phyloP scores from a whole-genome alignment of 2,888 invertebrate genomes.

The Heliconius aoede region DNA sequence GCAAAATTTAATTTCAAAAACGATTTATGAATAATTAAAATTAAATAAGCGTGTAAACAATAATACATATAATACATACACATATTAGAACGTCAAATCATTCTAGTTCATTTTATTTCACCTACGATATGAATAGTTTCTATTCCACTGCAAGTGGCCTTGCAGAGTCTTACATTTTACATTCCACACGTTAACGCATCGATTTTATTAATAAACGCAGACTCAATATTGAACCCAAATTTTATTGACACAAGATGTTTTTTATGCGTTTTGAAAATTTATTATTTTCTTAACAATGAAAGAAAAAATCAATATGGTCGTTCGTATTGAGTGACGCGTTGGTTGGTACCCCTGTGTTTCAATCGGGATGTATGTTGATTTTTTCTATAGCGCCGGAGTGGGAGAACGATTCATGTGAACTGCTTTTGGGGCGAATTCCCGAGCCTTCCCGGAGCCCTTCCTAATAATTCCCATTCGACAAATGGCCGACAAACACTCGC shows the following conservation, averaged over 20 bases:
- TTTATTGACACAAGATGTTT: constrained; percentile 76
- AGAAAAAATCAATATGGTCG: constrained; percentile 83
- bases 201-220: constrained; percentile 79
- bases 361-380: constrained; percentile 82
- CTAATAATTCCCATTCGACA: constrained; percentile 82
- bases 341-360: constrained; percentile 84
- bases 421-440: constrained; percentile 84
- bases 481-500: constrained; percentile 83
- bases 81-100: constrained; percentile 36
- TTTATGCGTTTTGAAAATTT: constrained; percentile 69
- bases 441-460: constrained; percentile 82
- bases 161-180: constrained; percentile 80
- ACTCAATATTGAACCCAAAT: constrained; percentile 80
- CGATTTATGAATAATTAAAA: constrained; percentile 7
- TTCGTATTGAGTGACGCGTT: constrained; percentile 75
- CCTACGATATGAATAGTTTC: constrained; percentile 80
- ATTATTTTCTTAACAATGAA: constrained; percentile 81
- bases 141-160: constrained; percentile 78
- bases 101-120: constrained; percentile 72
- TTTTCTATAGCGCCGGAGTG: constrained; percentile 81
- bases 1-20: constrained; percentile 11
- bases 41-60: constrained; percentile 23
- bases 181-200: constrained; percentile 82
- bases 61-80: constrained; percentile 22
- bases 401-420: constrained; percentile 83